Conservation (phyloP, 1,140 invertebrate species). For the Saccostrea echinata region DNA sequence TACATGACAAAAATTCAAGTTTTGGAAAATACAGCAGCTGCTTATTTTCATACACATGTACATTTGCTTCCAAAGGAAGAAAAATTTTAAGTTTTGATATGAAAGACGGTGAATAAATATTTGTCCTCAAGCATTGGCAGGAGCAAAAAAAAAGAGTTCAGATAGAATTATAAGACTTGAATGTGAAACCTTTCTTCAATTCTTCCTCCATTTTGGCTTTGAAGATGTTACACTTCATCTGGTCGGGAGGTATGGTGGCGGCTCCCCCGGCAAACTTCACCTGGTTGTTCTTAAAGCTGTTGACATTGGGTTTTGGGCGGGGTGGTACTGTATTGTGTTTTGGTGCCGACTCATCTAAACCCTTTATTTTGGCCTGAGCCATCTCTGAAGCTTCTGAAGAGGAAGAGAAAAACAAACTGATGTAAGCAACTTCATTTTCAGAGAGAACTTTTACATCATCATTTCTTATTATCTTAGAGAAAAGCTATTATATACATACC, state of each 20-base stretch:
- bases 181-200: constrained; percentile 64
- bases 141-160: too few species aligned
- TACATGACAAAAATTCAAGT: background rate
- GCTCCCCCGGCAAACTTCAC: constrained; percentile 81
- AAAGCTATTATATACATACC: background rate
- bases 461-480: background rate
- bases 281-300: constrained; percentile 82
- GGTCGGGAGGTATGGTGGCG: constrained; percentile 89
- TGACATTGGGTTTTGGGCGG: constrained; percentile 72
- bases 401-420: background rate
- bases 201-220: constrained; percentile 85
- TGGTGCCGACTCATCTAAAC: constrained; percentile 76
- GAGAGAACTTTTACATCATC: background rate
- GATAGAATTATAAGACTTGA: too few species aligned
- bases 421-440: background rate
- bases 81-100: background rate
- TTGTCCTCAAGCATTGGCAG: too few species aligned
- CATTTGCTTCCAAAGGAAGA: background rate
- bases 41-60: background rate
- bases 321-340: constrained; percentile 29
- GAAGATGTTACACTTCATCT: constrained; percentile 96
- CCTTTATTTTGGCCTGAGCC: constrained; percentile 78
- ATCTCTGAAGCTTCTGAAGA: constrained; percentile 78
- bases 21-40: background rate
- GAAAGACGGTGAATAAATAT: too few species aligned